Evolutionary conservation across 1,140 invertebrate species (phyloP), one percentile per base, ranked within the genome.

Genomic region (Coelopa frigida): DNA sequence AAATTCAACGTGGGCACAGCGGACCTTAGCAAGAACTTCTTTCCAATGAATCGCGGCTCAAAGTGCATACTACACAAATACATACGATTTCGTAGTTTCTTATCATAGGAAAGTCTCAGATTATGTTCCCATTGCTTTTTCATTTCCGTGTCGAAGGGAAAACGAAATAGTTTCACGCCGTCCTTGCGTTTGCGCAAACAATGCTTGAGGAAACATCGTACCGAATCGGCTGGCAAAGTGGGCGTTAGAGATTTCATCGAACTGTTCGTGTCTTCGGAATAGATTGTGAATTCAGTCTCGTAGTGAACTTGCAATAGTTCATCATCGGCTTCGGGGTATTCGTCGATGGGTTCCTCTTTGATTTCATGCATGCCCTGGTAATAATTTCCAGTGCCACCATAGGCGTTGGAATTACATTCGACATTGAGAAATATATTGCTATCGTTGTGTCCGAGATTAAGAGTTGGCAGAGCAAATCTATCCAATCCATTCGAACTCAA

Each of bases 1-100:
- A 66, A 42, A 17, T 66, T 62, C 1, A 66, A 17, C 2, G 62
- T 66, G 2, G 62, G 62, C 35, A 66, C 62, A 1, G 62, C 62
- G 3, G 58, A n/a, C n/a, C n/a, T n/a, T n/a, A n/a, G n/a, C n/a
- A n/a, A n/a, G n/a, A n/a, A n/a, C n/a, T n/a, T n/a, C n/a, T n/a
- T n/a, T n/a, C n/a, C n/a, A n/a, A n/a, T n/a, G n/a, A n/a, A n/a
- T n/a, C n/a, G n/a, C n/a, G n/a, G n/a, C n/a, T n/a, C n/a, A n/a
- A n/a, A n/a, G n/a, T n/a, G n/a, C n/a, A n/a, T n/a, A n/a, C n/a
- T n/a, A n/a, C n/a, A n/a, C n/a, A n/a, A n/a, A n/a, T n/a, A n/a
- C n/a, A n/a, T n/a, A n/a, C n/a, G n/a, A 44, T 44, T 44, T 8
- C 42, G 27, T 12, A 33, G 26, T 14, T 27, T 12, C 31, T 44